Percentiles rank a stretch among this genome's conserved stretches.
These are phyloP conservation scores for Cyclargus thomasi DNA, from an alignment of 1,140 invertebrate genomes.

Conservation along the genomic window DNA sequence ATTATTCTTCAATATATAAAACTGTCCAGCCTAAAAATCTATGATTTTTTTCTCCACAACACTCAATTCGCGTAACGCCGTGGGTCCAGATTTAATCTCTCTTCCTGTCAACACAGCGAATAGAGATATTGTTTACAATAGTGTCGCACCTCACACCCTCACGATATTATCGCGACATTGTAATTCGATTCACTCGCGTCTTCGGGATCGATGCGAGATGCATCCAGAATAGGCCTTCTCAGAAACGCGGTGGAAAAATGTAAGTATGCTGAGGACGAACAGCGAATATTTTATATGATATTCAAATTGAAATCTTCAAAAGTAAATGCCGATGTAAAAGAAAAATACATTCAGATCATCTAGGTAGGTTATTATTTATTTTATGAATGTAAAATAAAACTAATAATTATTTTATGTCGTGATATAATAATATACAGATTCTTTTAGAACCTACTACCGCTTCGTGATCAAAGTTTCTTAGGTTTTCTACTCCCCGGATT, in stretches of 20 bases:
- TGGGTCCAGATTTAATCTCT: not conserved
- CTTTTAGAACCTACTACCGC: too few species aligned
- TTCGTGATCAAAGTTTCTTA: too few species aligned
- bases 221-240: constrained; percentile 49
- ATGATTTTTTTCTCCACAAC: too few species aligned
- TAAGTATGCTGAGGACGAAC: constrained; percentile 34
- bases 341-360: too few species aligned
- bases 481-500: too few species aligned
- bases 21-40: too few species aligned
- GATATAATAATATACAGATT: too few species aligned
- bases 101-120: not conserved
- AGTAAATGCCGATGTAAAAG: not conserved
- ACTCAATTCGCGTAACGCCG: not conserved
- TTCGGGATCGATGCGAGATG: constrained; percentile 33
- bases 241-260: constrained; percentile 45
- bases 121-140: constrained; percentile 27
- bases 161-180: constrained; percentile 48
- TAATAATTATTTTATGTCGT: too few species aligned
- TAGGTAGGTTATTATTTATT: too few species aligned
- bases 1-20: too few species aligned
- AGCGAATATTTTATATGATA: constrained; percentile 1
- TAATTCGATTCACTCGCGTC: constrained; percentile 35
- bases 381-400: too few species aligned
- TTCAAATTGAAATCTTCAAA: not conserved
- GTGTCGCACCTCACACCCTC: constrained; percentile 41